Evolutionary conservation across 1,140 invertebrate genomes (phyloP).

Genomic region (Caenorhabditis briggsae): DNA sequence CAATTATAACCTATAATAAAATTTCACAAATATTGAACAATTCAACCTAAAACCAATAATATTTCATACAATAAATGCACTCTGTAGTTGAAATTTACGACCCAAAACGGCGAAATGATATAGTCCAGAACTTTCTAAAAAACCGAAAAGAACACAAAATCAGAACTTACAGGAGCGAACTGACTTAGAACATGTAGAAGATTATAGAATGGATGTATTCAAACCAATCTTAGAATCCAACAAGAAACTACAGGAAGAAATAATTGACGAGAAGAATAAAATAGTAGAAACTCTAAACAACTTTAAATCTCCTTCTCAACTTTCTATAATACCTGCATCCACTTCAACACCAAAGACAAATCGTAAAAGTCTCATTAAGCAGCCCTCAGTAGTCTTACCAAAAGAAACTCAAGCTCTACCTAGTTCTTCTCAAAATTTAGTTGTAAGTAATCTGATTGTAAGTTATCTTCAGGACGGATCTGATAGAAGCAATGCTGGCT

Average conservation of each 20-base stretch:
- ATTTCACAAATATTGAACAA: too few species aligned
- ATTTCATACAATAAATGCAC: conserved; percentile 58
- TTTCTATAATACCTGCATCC: too few species aligned
- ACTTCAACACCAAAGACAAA: neutral
- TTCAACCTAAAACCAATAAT: too few species aligned
- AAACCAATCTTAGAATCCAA: conserved; percentile 67
- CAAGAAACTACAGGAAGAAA: too few species aligned
- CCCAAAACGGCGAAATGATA: conserved; percentile 64
- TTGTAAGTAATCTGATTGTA: conserved; percentile 64
- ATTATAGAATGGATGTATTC: conserved; percentile 65
- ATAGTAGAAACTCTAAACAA: too few species aligned
- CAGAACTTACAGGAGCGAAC: conserved; percentile 57
- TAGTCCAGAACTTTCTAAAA: conserved; percentile 63
- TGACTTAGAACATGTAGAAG: conserved; percentile 62
- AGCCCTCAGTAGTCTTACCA: conserved; percentile 8
- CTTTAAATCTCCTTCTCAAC: too few species aligned
- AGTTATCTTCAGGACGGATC: conserved; percentile 66
- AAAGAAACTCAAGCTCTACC: conserved; percentile 4
- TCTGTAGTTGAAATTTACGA: conserved; percentile 68
- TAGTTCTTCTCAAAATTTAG: neutral
- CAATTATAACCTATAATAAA: too few species aligned
- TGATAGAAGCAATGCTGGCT: too few species aligned
- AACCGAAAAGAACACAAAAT: conserved; percentile 67
- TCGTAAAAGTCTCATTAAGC: neutral
- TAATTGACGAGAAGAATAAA: too few species aligned